These are phyloP conservation scores for Otus sunia DNA, from an alignment of 2,113 vertebrate genomes.

Conservation along the genomic window DNA sequence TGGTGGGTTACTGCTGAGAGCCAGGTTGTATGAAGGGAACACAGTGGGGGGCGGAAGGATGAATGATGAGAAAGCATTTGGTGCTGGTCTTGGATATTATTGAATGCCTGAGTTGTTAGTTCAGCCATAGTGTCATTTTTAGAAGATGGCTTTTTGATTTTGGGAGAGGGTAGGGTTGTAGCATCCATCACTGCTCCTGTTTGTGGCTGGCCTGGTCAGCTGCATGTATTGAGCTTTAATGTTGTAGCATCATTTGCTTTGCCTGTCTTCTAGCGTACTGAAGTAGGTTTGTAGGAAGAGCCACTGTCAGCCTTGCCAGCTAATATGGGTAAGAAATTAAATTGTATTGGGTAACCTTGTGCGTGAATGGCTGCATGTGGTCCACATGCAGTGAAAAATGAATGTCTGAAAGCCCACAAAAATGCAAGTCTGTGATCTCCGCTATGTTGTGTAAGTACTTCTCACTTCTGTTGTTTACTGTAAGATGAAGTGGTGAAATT, in stretches of 20 bases:
- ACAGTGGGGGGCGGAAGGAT: neutral
- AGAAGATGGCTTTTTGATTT: neutral
- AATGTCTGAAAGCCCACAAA: neutral
- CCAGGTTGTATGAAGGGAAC: rapidly evolving
- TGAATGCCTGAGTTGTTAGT: neutral
- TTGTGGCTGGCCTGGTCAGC: neutral
- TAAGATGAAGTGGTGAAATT: neutral
- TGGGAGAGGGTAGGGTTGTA: neutral
- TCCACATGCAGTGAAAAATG: neutral
- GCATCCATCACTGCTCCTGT: neutral
- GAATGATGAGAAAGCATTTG: neutral
- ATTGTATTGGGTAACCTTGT: neutral
- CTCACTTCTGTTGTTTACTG: neutral
- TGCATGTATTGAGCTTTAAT: neutral
- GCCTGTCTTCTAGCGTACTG: neutral
- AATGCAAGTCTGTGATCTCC: neutral
- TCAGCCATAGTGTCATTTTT: neutral
- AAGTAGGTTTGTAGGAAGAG: neutral
- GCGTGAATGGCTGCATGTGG: neutral
- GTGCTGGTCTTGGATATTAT: neutral
- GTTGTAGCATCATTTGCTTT: neutral
- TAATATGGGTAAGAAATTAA: neutral
- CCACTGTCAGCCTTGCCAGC: neutral
- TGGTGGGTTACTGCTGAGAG: neutral
- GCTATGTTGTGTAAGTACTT: neutral